Evolutionary conservation across 2,888 invertebrate species (phyloP).

Genomic region (Morpho achilles): DNA sequence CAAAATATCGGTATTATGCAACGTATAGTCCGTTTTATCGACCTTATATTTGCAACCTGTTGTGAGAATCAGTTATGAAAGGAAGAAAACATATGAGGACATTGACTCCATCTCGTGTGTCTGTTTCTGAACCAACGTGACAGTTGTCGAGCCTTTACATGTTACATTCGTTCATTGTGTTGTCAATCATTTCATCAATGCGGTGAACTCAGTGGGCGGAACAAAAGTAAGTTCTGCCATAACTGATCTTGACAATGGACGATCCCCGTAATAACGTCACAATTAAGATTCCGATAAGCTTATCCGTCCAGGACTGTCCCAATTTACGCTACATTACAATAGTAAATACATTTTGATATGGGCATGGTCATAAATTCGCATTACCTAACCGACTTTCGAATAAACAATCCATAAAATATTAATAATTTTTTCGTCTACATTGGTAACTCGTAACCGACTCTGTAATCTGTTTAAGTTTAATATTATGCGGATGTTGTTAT

Average conservation of each 20-base stretch:
- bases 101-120: constrained; percentile 42
- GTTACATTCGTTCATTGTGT: constrained; percentile 47
- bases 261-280: constrained; percentile 14
- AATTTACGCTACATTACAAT: constrained; percentile 9
- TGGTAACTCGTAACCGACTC: constrained; percentile 13
- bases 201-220: constrained; percentile 16
- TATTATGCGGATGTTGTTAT: constrained; percentile 20
- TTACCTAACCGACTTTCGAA: constrained; percentile 21
- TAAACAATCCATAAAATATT: constrained; percentile 13
- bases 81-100: constrained; percentile 37
- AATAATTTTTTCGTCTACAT: constrained; percentile 16
- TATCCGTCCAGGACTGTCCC: constrained; percentile 6
- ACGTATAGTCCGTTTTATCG: constrained; percentile 18
- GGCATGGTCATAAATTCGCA: constrained; percentile 4
- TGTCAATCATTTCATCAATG: constrained; percentile 29
- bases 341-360: constrained; percentile 10
- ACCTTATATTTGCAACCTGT: constrained; percentile 24
- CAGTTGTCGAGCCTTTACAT: constrained; percentile 31
- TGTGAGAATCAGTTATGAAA: constrained; percentile 24
- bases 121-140: constrained; percentile 37
- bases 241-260: constrained; percentile 24
- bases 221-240: constrained; percentile 17
- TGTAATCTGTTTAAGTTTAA: constrained; percentile 24
- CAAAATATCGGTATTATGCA: constrained; percentile 9
- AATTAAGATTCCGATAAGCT: constrained; percentile 21